phyloP scores from a whole-genome alignment of 1,140 invertebrate species.

The Apis mellifera region DNA sequence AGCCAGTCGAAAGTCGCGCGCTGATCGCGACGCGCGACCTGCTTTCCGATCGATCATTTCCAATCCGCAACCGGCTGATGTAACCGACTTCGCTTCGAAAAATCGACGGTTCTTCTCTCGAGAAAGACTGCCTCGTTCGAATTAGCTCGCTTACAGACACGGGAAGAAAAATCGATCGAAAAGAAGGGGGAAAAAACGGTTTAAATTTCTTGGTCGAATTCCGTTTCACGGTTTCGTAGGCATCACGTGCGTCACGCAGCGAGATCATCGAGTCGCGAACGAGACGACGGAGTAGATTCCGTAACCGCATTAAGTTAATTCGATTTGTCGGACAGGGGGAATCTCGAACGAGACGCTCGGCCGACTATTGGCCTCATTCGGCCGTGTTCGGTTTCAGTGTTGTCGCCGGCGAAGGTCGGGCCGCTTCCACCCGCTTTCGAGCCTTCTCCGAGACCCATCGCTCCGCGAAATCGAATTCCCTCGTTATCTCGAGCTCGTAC shows the following conservation, averaged over 20 bases:
- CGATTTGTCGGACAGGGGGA: conserved; percentile 50
- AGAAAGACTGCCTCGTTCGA: too few relatives aligned
- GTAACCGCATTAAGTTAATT: conserved; percentile 70
- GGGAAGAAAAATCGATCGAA: too few relatives aligned
- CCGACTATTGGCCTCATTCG: conserved; percentile 9
- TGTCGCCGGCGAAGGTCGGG: conserved; percentile 32
- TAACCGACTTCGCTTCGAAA: too few relatives aligned
- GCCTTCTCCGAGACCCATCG: not conserved
- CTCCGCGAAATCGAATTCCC: not conserved
- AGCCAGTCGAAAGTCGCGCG: conserved; percentile 68
- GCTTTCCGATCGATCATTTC: conserved; percentile 15
- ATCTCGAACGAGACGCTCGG: not conserved
- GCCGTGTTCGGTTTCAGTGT: conserved; percentile 51
- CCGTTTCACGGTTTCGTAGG: not conserved
- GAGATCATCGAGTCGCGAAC: not conserved
- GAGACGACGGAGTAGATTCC: conserved; percentile 20
- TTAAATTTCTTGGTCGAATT: not conserved
- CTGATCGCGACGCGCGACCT: conserved; percentile 60
- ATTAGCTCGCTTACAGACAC: too few relatives aligned
- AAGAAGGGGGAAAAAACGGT: too few relatives aligned
- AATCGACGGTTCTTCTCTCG: not conserved
- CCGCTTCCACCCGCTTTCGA: not conserved
- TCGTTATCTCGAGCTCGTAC: conserved; percentile 1
- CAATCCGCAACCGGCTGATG: conserved; percentile 42
- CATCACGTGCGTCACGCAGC: not conserved